Conservation (phyloP, 2,797 vertebrate species). For the Salmo trutta region DNA sequence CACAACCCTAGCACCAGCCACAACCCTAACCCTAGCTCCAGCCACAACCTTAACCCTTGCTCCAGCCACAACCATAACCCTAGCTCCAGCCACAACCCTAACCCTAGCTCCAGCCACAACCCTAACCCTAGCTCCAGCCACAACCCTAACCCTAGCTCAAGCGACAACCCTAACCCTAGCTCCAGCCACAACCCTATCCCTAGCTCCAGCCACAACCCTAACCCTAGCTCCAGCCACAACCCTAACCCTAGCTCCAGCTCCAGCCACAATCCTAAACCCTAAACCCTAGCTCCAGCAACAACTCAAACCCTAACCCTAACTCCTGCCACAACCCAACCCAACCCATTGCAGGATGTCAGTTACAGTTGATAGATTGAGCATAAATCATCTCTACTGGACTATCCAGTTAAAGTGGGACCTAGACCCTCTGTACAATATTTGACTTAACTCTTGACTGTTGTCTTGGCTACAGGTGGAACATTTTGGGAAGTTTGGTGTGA, state of each 20-base stretch:
- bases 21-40: not conserved
- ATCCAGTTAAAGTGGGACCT: not conserved
- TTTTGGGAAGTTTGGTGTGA: conserved; percentile 98
- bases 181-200: too few species aligned
- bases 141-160: too few species aligned
- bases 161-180: too few species aligned
- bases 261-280: not conserved
- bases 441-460: not conserved
- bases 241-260: not conserved
- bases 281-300: too few species aligned
- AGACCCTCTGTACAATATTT: not conserved
- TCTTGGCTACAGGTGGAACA: conserved; percentile 82
- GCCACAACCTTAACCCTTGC: not conserved
- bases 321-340: too few species aligned
- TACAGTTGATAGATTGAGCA: not conserved
- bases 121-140: too few species aligned
- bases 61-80: not conserved
- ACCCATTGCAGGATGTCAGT: not conserved
- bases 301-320: too few species aligned
- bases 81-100: not conserved
- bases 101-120: too few species aligned
- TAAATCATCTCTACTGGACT: not conserved
- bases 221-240: not conserved
- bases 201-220: too few species aligned
- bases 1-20: not conserved